Percentiles rank a stretch among this genome's conserved stretches.
phyloP scores from a whole-genome alignment of 1,140 invertebrate genomes.

The Zaprionus taronus region DNA sequence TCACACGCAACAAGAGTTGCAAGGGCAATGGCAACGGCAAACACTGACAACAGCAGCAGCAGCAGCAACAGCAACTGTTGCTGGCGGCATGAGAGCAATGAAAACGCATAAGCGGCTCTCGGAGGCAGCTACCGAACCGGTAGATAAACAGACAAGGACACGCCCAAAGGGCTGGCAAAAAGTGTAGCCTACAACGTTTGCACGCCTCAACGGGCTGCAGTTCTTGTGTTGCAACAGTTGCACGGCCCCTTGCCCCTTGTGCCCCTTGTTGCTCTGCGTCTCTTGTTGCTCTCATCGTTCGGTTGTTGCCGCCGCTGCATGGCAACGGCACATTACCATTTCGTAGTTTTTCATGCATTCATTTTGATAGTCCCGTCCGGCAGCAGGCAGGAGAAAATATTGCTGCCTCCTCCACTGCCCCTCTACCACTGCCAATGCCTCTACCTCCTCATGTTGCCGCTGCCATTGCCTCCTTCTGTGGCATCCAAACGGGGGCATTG shows the following conservation, averaged over 20 bases:
- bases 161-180: conserved; percentile 47
- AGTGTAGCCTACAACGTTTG: conserved; percentile 58
- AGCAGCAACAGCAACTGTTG: conserved; percentile 35
- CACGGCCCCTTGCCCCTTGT: background rate
- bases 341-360: conserved; percentile 77
- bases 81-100: conserved; percentile 52
- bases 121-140: conserved; percentile 37
- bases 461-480: background rate
- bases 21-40: conserved; percentile 15
- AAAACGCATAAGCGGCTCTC: conserved; percentile 61
- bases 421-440: background rate
- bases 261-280: conserved; percentile 10
- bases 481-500: conserved; percentile 14
- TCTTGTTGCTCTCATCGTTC: background rate
- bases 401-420: conserved; percentile 7
- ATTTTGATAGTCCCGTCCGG: conserved; percentile 59
- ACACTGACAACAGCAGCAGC: conserved; percentile 21
- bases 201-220: conserved; percentile 44
- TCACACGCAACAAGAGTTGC: conserved; percentile 52
- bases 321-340: conserved; percentile 75
- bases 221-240: conserved; percentile 20
- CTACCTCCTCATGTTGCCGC: background rate
- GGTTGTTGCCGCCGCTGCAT: conserved; percentile 47
- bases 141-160: conserved; percentile 65
- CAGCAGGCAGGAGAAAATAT: conserved; percentile 62